A percentile compares a stretch with the other conserved stretches of the same genome.
These are phyloP conservation scores for Apamea monoglypha DNA, from an alignment of 2,888 invertebrate genomes.

Conservation along the genomic window DNA sequence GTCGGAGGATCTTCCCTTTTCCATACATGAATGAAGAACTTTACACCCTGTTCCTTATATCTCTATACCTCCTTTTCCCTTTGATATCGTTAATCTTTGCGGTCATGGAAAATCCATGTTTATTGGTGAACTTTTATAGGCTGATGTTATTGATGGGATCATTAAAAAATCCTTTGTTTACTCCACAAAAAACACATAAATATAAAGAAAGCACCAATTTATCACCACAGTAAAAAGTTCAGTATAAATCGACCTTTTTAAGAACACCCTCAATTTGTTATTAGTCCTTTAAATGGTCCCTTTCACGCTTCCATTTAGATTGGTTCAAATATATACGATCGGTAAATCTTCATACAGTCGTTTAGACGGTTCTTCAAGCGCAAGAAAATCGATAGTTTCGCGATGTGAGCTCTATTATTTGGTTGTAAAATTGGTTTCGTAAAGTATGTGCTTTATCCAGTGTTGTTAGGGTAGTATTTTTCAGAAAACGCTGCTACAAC, in stretches of 20 bases:
- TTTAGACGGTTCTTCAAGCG: conserved; percentile 43
- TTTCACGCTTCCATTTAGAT: conserved; percentile 54
- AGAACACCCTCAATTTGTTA: conserved; percentile 60
- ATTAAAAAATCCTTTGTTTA: conserved; percentile 2
- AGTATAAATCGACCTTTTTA: conserved; percentile 54
- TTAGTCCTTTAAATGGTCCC: conserved; percentile 55
- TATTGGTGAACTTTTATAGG: not conserved
- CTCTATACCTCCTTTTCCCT: not conserved
- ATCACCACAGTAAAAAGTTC: conserved; percentile 44
- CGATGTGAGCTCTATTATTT: conserved; percentile 36
- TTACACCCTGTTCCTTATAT: not conserved
- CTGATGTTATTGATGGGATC: too few relatives aligned
- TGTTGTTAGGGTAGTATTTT: not conserved
- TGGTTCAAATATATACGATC: conserved; percentile 53
- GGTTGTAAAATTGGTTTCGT: conserved; percentile 28
- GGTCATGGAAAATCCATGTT: not conserved
- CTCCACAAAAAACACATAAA: conserved; percentile 14
- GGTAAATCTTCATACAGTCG: conserved; percentile 56
- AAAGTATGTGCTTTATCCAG: not conserved
- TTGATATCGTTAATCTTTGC: not conserved
- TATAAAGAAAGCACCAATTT: conserved; percentile 16
- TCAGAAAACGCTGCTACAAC: not conserved
- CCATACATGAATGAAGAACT: not conserved
- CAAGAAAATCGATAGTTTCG: conserved; percentile 30
- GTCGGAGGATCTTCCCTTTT: not conserved